Base-by-base conservation (phyloP, 2,113 vertebrate genomes). In the Aldabrachelys gigantea region DNA sequence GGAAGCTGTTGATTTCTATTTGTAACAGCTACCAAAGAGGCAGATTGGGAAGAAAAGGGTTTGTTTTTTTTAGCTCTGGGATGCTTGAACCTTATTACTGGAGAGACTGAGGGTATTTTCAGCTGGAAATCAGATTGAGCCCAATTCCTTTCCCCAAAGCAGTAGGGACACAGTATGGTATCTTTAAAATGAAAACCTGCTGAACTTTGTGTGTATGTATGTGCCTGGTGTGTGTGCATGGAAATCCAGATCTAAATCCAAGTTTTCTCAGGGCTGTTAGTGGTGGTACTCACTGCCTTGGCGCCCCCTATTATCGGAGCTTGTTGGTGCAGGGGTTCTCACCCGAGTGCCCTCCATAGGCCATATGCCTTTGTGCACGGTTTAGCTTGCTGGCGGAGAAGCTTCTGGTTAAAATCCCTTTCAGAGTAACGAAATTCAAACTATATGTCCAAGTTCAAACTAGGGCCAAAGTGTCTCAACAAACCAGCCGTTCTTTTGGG, bases 171-270 rank as follows among this genome's bases (percentile, higher is more conserved):
- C 35, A 65, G 5, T n/a, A 79, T 10, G 65, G 62, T 29, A 79
- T 88, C 94, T 92, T 85, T 78, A 54, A 83, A 88, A 81, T 0
- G 1, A 82, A 95, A 89, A 91, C 72, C 87, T 89, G 87, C 81
- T 95, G 87, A 92, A 85, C 91, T 21, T 69, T 87, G 24, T 41
- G 44, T 65, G 83, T 87, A 35, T 8, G 41, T 88, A 44, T 89
- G 91, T 62, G 90, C 88, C 72, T 87, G 96, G 29, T 94, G 93
- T 97, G 96, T 95, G 95, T 96, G 91, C 93, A 88, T 89, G 91
- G 96, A 96, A 96, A 96, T 96, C 92, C 93, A 94, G 95, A 97
- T 96, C 96, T 95, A 96, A 96, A 95, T 96, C 92, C 92, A 92
- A 96, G 93, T 95, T 96, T 93, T 91, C 82, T 95, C 92, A 88